phyloP scores from a whole-genome alignment of 2,797 vertebrate genomes.

The Zenarchopterus dispar region DNA sequence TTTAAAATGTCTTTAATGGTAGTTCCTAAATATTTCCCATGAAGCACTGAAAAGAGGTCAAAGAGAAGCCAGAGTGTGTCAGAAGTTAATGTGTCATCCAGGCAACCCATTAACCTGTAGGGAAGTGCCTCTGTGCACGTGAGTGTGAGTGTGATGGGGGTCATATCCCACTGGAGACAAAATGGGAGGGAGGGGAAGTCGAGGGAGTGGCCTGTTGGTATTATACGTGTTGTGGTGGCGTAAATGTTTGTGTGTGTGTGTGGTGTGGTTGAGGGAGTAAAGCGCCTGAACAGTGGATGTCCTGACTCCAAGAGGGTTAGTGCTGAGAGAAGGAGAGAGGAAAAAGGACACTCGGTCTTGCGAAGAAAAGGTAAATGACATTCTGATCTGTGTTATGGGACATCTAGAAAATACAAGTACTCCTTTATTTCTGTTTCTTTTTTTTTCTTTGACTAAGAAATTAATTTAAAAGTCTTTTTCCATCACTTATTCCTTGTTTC shows the following conservation, averaged over 20 bases:
- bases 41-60: constrained; percentile 28
- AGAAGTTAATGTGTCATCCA: constrained; percentile 75
- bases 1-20: background rate
- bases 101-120: constrained; percentile 57
- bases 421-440: background rate
- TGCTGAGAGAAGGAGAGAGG: constrained; percentile 37
- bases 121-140: constrained; percentile 13
- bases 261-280: constrained; percentile 73
- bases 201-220: constrained; percentile 73
- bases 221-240: constrained; percentile 51
- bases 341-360: constrained; percentile 31
- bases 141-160: constrained; percentile 31
- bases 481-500: constrained; percentile 10
- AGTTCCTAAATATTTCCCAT: background rate
- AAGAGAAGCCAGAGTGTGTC: constrained; percentile 48
- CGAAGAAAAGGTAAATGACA: constrained; percentile 68
- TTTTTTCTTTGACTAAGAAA: constrained; percentile 12
- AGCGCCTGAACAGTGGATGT: constrained; percentile 63
- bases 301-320: constrained; percentile 62
- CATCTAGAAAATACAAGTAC: constrained; percentile 34
- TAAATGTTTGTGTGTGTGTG: constrained; percentile 47
- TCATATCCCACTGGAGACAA: constrained; percentile 63
- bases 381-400: constrained; percentile 43
- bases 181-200: constrained; percentile 73
- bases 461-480: constrained; percentile 10